Evolutionary conservation across 1,140 invertebrate species (phyloP).

Genomic region (Drosophila pseudoobscura): DNA sequence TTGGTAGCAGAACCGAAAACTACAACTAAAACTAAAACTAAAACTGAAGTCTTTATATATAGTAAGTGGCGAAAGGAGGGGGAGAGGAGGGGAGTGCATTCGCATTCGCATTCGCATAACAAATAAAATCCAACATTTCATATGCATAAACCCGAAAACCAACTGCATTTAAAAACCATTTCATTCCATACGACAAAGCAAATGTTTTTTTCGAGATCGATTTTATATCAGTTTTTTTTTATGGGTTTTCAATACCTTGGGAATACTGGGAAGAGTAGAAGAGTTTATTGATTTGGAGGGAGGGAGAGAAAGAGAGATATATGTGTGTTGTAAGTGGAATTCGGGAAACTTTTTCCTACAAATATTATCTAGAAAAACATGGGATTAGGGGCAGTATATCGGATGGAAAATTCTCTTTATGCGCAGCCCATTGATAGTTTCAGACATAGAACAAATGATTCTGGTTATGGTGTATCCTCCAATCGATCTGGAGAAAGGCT

Average conservation of each 20-base stretch:
- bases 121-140: slow-evolving; percentile 40
- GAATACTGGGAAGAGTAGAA: background rate
- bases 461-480: too few species aligned
- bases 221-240: slow-evolving; percentile 2
- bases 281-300: too few species aligned
- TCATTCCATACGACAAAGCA: slow-evolving; percentile 27
- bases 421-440: too few species aligned
- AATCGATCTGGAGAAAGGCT: too few species aligned
- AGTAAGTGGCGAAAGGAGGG: slow-evolving; percentile 33
- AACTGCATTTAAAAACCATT: slow-evolving; percentile 44
- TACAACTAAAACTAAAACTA: slow-evolving; percentile 55
- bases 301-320: too few species aligned
- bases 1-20: slow-evolving; percentile 62
- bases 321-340: too few species aligned
- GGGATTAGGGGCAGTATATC: too few species aligned
- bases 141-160: slow-evolving; percentile 35
- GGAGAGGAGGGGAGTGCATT: slow-evolving; percentile 29
- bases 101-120: slow-evolving; percentile 39
- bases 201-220: slow-evolving; percentile 7
- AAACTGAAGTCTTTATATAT: slow-evolving; percentile 63
- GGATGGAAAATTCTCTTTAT: too few species aligned
- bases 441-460: too few species aligned
- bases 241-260: slow-evolving; percentile 8
- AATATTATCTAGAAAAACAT: too few species aligned
- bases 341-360: too few species aligned